phyloP scores from a whole-genome alignment of 2,113 vertebrate species.

The Gallinago paraguaiae region DNA sequence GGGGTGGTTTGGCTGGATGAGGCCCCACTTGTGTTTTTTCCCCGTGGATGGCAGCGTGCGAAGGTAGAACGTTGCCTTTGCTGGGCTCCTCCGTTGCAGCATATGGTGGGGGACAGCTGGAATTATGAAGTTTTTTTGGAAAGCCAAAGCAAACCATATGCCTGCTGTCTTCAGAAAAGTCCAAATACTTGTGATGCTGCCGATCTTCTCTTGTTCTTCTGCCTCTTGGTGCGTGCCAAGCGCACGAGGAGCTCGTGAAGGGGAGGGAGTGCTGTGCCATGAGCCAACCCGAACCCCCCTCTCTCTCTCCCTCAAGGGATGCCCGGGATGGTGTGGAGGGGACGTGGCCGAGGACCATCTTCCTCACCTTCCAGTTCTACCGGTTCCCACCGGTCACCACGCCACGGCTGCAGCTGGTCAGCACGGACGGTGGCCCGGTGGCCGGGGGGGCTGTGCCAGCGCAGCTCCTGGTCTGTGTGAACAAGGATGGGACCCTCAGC shows the following conservation, averaged over 20 bases:
- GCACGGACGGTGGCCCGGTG: neutral
- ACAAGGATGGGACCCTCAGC: conserved; percentile 71
- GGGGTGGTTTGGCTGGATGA: neutral
- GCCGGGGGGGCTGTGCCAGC: neutral
- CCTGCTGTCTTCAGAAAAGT: conserved; percentile 8
- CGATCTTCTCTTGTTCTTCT: neutral
- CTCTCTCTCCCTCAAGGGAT: conserved; percentile 69
- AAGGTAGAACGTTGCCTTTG: neutral
- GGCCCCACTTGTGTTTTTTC: neutral
- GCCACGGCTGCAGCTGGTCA: conserved; percentile 81
- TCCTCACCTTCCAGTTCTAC: conserved; percentile 97
- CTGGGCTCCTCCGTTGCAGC: neutral
- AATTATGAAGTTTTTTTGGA: conserved; percentile 41
- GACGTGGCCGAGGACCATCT: conserved; percentile 80
- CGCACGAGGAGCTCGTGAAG: rapidly evolving
- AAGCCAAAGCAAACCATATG: conserved; percentile 38
- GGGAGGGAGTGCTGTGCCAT: rapidly evolving
- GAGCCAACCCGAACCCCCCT: neutral
- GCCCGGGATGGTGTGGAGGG: conserved; percentile 1
- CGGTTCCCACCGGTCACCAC: conserved; percentile 86
- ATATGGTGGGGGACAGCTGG: conserved; percentile 56
- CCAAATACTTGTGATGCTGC: conserved; percentile 21
- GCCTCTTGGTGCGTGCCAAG: neutral
- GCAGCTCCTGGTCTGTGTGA: conserved; percentile 75
- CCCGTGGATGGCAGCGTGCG: neutral